A percentile compares a stretch with the other conserved stretches of the same genome.
phyloP scores from a whole-genome alignment of 2,113 vertebrate genomes.

The Upupa epops region DNA sequence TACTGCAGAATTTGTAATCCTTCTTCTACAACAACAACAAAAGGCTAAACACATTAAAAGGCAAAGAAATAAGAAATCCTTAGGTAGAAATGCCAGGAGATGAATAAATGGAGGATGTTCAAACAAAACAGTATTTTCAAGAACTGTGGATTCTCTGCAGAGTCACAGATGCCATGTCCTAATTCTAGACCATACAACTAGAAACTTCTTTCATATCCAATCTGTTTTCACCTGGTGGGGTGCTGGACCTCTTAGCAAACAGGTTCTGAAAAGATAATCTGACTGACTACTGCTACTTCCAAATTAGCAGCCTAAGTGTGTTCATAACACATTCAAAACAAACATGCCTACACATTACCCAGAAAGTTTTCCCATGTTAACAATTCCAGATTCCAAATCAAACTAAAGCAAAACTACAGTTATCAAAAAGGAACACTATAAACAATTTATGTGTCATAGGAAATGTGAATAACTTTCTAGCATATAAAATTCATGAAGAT shows the following conservation, averaged over 20 bases:
- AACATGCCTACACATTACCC: slow-evolving; percentile 63
- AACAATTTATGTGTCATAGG: not conserved
- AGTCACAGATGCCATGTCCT: not conserved
- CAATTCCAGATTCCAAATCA: slow-evolving; percentile 59
- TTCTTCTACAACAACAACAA: not conserved
- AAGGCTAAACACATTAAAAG: not conserved
- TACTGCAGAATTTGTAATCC: not conserved
- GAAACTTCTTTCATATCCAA: not conserved
- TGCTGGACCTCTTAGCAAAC: not conserved
- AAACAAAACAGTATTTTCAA: not conserved
- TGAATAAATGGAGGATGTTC: not conserved
- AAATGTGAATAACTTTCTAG: slow-evolving; percentile 24
- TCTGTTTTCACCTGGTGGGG: not conserved
- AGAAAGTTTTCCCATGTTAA: slow-evolving; percentile 41
- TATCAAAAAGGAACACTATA: slow-evolving; percentile 41
- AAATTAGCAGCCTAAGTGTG: slow-evolving; percentile 55
- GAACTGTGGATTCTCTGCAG: not conserved
- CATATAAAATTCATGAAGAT: slow-evolving; percentile 13
- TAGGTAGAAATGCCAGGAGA: not conserved
- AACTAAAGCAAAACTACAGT: slow-evolving; percentile 6
- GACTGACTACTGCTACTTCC: not conserved
- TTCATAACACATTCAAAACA: slow-evolving; percentile 68
- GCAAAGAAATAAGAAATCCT: not conserved
- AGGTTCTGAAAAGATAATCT: slow-evolving; percentile 28
- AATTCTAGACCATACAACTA: not conserved